Percentiles rank a stretch among this genome's conserved stretches.
These are phyloP conservation scores for Sabellastarte sp. DNA, from an alignment of 2,888 invertebrate genomes.

Conservation along the genomic window DNA sequence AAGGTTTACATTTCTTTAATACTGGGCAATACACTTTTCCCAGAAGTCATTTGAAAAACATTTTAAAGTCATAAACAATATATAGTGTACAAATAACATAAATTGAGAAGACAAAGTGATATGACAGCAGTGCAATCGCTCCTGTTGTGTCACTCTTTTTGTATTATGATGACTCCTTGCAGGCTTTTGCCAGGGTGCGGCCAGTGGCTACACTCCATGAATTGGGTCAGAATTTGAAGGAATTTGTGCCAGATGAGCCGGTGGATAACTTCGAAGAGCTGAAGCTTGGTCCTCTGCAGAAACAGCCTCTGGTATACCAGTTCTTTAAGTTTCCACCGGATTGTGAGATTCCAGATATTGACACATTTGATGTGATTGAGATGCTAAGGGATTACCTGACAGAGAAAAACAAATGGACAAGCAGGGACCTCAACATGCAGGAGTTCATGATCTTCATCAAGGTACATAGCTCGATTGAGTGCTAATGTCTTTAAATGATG, in stretches of 20 bases:
- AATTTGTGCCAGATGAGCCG: slow-evolving; percentile 36
- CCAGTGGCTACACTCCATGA: slow-evolving; percentile 49
- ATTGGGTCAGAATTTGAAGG: slow-evolving; percentile 36
- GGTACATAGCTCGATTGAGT: slow-evolving; percentile 23
- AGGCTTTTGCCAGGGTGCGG: slow-evolving; percentile 40
- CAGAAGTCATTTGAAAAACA: too few relatives aligned
- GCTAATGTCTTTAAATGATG: too few relatives aligned
- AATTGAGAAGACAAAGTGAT: too few relatives aligned
- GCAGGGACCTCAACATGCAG: slow-evolving; percentile 34
- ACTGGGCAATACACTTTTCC: too few relatives aligned
- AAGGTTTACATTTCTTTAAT: too few relatives aligned
- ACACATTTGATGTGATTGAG: slow-evolving; percentile 43
- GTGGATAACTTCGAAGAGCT: slow-evolving; percentile 39
- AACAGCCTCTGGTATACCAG: slow-evolving; percentile 44
- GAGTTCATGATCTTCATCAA: slow-evolving; percentile 46
- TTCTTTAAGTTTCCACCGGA: slow-evolving; percentile 49
- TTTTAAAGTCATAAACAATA: too few relatives aligned
- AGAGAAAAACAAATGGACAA: slow-evolving; percentile 42
- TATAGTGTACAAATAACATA: too few relatives aligned
- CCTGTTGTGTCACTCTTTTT: too few relatives aligned
- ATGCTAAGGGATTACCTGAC: slow-evolving; percentile 37
- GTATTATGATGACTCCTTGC: too few relatives aligned
- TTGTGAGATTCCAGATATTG: slow-evolving; percentile 45
- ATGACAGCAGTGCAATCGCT: too few relatives aligned
- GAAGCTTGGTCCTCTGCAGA: slow-evolving; percentile 48